Evolutionary conservation across 2,113 vertebrate genomes (phyloP).

Genomic region (Cryptomyrus ogoouensis): DNA sequence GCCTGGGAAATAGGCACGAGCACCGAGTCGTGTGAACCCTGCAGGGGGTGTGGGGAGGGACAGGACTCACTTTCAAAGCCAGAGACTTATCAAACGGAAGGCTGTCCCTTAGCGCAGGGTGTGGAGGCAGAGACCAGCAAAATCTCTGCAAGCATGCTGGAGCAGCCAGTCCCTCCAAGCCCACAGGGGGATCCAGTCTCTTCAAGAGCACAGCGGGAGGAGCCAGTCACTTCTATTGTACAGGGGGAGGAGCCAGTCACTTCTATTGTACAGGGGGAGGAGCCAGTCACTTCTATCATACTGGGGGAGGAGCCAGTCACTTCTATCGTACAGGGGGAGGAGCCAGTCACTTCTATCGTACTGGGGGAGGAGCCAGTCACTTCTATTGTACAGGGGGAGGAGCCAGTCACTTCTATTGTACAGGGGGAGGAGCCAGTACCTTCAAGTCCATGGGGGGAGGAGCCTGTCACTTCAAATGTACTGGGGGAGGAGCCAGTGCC

Average conservation of each 20-base stretch:
- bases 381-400: background rate
- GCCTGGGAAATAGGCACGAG: background rate
- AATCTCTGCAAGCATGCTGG: background rate
- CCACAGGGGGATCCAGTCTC: background rate
- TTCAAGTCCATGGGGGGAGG: constrained; percentile 5
- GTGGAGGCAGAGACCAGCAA: background rate
- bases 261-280: constrained; percentile 26
- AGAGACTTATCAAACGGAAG: background rate
- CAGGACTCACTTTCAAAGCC: background rate
- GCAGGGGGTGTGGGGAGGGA: background rate
- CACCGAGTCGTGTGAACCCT: background rate
- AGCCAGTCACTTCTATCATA: constrained; percentile 16
- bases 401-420: constrained; percentile 16
- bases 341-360: too few relatives aligned
- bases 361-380: constrained; percentile 27
- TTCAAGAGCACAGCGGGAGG: constrained; percentile 31
- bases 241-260: background rate
- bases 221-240: background rate
- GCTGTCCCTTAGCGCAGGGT: background rate
- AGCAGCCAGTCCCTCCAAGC: background rate
- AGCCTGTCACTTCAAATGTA: constrained; percentile 19
- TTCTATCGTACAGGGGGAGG: too few relatives aligned
- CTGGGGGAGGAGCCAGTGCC: background rate
- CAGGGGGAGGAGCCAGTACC: background rate
- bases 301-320: background rate